Evolutionary conservation across 2,113 vertebrate genomes (phyloP).

Genomic region (Notarius quadriscutis): DNA sequence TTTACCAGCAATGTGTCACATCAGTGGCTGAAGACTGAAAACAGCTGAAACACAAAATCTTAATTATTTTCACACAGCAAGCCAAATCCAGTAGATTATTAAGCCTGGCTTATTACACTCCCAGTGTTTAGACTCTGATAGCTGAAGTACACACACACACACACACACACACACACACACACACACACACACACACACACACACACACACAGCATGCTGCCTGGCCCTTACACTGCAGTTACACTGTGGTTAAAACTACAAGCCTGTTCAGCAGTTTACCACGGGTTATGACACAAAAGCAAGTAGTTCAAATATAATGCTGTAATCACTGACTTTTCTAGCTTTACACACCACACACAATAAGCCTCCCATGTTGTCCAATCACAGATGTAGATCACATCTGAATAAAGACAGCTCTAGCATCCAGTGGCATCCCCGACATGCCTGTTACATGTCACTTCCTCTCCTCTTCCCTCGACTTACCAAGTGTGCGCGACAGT

Average conservation of each 20-base stretch:
- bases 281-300: not conserved
- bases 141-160: not conserved
- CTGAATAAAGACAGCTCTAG: not conserved
- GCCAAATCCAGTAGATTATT: conserved; percentile 3
- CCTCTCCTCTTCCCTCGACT: conserved; percentile 55
- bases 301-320: not conserved
- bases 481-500: conserved; percentile 98
- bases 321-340: not conserved
- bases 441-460: not conserved
- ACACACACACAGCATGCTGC: not conserved
- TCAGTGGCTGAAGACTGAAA: not conserved
- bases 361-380: not conserved
- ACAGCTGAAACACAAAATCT: not conserved
- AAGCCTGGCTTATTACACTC: conserved; percentile 3
- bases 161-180: not conserved
- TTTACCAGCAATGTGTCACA: not conserved
- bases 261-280: conserved; percentile 1
- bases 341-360: not conserved
- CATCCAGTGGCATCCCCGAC: not conserved
- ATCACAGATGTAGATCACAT: not conserved
- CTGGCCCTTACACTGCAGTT: conserved; percentile 27
- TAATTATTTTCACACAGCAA: not conserved
- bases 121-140: not conserved
- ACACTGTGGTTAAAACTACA: conserved; percentile 25
- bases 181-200: not conserved